Conservation (phyloP, 2,888 invertebrate genomes). For the Cactoblastis cactorum region DNA sequence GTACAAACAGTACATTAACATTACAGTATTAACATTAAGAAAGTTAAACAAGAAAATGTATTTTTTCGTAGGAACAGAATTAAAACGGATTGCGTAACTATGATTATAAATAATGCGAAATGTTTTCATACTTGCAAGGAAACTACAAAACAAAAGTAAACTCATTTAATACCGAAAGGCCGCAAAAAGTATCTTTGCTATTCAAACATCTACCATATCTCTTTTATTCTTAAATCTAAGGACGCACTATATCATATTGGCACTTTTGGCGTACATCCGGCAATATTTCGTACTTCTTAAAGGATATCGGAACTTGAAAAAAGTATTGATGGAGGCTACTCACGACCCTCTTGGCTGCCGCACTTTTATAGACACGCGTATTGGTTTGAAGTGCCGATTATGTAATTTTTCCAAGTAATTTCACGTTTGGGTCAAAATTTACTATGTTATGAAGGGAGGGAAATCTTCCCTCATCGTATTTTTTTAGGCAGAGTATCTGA, state of each 20-base stretch:
- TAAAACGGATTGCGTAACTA: no score
- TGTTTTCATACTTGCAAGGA: no score
- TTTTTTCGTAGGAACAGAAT: no score
- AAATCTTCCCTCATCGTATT: no score
- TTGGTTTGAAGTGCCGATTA: not conserved
- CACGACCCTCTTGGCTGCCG: conserved; percentile 24
- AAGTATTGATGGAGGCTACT: conserved; percentile 37
- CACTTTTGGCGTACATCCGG: conserved; percentile 61
- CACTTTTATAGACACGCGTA: not conserved
- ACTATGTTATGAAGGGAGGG: not conserved
- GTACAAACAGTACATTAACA: no score
- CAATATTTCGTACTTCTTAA: conserved; percentile 61
- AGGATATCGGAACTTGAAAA: conserved; percentile 41
- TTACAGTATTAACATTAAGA: no score
- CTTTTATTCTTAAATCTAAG: not conserved
- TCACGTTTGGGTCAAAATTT: not conserved
- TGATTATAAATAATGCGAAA: no score
- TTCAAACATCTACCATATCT: not conserved
- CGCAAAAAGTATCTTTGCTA: no score
- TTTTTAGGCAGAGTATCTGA: no score
- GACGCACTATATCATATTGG: conserved; percentile 69
- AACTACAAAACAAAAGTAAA: no score
- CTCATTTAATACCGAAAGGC: no score
- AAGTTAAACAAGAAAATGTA: no score
- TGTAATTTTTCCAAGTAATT: conserved; percentile 3